Conservation (phyloP, 2,888 invertebrate species). For the Corbicula japonica region DNA sequence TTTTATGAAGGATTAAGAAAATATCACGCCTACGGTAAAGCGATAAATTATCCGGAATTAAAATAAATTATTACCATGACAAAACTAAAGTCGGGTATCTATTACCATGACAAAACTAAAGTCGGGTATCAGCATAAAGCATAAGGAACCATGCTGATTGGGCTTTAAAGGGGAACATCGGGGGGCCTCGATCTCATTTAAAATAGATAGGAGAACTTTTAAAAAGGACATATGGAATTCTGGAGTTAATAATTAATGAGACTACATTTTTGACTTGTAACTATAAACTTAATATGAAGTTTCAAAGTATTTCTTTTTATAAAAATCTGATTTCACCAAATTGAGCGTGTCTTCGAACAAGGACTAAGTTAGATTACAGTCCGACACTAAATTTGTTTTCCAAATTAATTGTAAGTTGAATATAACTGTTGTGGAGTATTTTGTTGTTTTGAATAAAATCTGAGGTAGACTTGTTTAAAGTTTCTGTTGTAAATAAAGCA, state of each 20-base stretch:
- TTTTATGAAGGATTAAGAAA: slow-evolving; percentile 51
- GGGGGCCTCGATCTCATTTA: slow-evolving; percentile 52
- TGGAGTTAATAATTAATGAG: slow-evolving; percentile 41
- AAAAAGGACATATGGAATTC: slow-evolving; percentile 50
- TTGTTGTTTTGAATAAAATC: too few species aligned
- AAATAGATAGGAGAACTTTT: slow-evolving; percentile 58
- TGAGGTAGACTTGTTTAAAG: too few species aligned
- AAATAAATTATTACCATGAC: slow-evolving; percentile 58
- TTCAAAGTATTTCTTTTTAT: too few species aligned
- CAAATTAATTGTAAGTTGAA: too few species aligned
- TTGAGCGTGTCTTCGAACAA: too few species aligned
- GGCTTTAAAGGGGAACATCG: slow-evolving; percentile 17
- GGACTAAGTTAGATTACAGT: too few species aligned
- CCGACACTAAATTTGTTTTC: too few species aligned
- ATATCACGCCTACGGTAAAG: slow-evolving; percentile 43
- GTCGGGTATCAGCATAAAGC: slow-evolving; percentile 27
- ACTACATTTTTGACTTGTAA: too few species aligned
- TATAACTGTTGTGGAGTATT: too few species aligned
- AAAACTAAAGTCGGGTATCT: slow-evolving; percentile 24
- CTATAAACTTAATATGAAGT: too few species aligned
- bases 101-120: slow-evolving; percentile 11
- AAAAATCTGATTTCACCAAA: too few species aligned
- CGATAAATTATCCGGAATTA: slow-evolving; percentile 45
- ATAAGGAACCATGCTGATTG: slow-evolving; percentile 29
- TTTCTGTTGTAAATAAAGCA: too few species aligned